Evolutionary conservation across 2,797 vertebrate genomes (phyloP).

Genomic region (Microctenopoma stevenorrisi): DNA sequence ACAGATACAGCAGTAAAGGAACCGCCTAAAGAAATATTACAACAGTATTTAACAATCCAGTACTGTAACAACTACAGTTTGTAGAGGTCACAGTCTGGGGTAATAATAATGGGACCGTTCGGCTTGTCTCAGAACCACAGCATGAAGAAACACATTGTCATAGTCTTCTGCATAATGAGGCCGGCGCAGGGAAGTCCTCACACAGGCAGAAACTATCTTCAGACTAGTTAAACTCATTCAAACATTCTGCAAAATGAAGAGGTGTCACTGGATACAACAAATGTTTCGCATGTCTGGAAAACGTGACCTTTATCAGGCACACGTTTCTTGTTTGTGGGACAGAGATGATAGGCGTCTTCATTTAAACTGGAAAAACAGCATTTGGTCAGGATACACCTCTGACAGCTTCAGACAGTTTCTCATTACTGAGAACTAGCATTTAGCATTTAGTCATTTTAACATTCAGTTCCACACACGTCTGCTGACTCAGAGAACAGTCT

Average conservation of each 20-base stretch:
- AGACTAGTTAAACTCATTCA: conserved; percentile 43
- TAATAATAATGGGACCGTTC: not conserved
- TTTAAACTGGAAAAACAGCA: conserved; percentile 56
- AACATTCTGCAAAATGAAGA: conserved; percentile 32
- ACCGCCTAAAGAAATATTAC: too few species aligned
- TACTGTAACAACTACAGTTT: not conserved
- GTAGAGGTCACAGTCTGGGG: not conserved
- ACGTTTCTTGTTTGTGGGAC: conserved; percentile 57
- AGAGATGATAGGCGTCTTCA: conserved; percentile 61
- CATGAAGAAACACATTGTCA: not conserved
- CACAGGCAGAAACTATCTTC: not conserved
- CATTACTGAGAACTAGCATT: conserved; percentile 78
- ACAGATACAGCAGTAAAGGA: too few species aligned
- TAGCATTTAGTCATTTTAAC: conserved; percentile 79
- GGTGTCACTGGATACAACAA: conserved; percentile 50
- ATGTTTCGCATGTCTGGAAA: conserved; percentile 55
- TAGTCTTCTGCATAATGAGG: not conserved
- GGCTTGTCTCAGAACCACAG: not conserved
- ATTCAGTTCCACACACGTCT: conserved; percentile 68
- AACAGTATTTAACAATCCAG: too few species aligned
- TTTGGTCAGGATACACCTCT: conserved; percentile 53
- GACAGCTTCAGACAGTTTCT: conserved; percentile 73
- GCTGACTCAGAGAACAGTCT: conserved; percentile 75
- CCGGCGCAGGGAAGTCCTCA: conserved; percentile 6
- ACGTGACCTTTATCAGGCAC: conserved; percentile 61